phyloP scores from a whole-genome alignment of 2,888 invertebrate species.

The Habroteleia sp. region DNA sequence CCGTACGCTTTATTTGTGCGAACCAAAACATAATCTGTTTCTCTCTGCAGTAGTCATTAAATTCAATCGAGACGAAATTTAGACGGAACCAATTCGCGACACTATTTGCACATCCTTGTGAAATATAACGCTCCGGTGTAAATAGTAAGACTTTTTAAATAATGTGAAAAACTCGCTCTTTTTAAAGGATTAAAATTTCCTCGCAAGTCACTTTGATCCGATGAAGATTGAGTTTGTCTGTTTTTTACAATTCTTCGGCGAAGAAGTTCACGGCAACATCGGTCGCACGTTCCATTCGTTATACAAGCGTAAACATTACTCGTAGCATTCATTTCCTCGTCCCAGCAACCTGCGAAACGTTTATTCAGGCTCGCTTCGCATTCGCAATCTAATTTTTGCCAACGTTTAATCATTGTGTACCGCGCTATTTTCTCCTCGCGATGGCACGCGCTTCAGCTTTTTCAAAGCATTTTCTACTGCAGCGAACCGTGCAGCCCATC shows the following conservation, averaged over 20 bases:
- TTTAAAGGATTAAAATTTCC: background rate
- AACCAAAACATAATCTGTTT: slow-evolving; percentile 17
- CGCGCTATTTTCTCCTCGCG: slow-evolving; percentile 49
- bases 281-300: slow-evolving; percentile 56
- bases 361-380: slow-evolving; percentile 67
- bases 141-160: background rate
- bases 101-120: too few relatives aligned
- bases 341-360: slow-evolving; percentile 42
- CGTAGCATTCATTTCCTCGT: slow-evolving; percentile 64
- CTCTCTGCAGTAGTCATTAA: background rate
- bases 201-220: background rate
- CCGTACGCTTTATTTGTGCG: slow-evolving; percentile 22
- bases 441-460: slow-evolving; percentile 71
- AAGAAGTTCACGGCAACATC: slow-evolving; percentile 6
- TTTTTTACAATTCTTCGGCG: background rate
- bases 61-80: slow-evolving; percentile 24
- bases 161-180: background rate
- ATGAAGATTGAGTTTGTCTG: slow-evolving; percentile 9
- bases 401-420: slow-evolving; percentile 76
- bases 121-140: too few relatives aligned
- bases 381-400: slow-evolving; percentile 77
- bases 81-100: slow-evolving; percentile 21
- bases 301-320: slow-evolving; percentile 38
- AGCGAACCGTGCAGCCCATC: slow-evolving; percentile 57
- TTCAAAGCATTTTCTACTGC: slow-evolving; percentile 67